A percentile compares a stretch with the other conserved stretches of the same genome.
These are phyloP conservation scores for Scolopax mira DNA, from an alignment of 2,113 vertebrate species.

Conservation along the genomic window DNA sequence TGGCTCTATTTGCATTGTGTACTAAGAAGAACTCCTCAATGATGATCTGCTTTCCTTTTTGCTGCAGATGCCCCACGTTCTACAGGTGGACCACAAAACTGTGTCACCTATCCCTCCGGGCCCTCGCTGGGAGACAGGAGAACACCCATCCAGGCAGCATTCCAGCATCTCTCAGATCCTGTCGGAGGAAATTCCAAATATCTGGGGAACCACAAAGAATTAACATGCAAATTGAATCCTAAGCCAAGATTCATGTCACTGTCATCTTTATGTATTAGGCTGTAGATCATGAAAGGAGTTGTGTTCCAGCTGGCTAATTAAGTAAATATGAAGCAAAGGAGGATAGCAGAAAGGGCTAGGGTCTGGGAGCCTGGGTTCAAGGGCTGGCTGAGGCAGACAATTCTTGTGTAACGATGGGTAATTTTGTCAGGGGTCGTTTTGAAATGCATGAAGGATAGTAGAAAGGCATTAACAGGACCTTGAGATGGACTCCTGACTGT, in stretches of 20 bases:
- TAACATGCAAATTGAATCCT: constrained; percentile 47
- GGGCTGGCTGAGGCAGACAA: not conserved
- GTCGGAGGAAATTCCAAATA: constrained; percentile 19
- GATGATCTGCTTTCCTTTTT: not conserved
- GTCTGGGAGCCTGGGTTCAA: not conserved
- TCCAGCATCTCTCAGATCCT: constrained; percentile 16
- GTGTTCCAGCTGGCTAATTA: not conserved
- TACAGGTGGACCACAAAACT: not conserved
- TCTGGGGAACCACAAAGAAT: constrained; percentile 10
- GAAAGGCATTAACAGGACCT: not conserved
- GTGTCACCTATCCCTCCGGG: not conserved
- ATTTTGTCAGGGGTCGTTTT: not conserved
- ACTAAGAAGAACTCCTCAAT: not conserved
- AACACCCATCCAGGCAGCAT: not conserved
- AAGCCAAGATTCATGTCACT: constrained; percentile 19
- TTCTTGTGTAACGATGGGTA: not conserved
- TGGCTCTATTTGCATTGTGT: not conserved
- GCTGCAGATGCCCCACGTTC: not conserved
- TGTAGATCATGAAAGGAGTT: not conserved
- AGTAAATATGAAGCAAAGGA: not conserved
- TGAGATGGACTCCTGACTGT: not conserved
- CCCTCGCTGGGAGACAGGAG: not conserved
- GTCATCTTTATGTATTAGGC: constrained; percentile 43
- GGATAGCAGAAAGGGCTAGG: not conserved
- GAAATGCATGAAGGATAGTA: not conserved